A percentile compares a stretch with the other conserved stretches of the same genome.
Evolutionary conservation across 2,113 vertebrate genomes (phyloP).

Genomic region (Prunella himalayana): DNA sequence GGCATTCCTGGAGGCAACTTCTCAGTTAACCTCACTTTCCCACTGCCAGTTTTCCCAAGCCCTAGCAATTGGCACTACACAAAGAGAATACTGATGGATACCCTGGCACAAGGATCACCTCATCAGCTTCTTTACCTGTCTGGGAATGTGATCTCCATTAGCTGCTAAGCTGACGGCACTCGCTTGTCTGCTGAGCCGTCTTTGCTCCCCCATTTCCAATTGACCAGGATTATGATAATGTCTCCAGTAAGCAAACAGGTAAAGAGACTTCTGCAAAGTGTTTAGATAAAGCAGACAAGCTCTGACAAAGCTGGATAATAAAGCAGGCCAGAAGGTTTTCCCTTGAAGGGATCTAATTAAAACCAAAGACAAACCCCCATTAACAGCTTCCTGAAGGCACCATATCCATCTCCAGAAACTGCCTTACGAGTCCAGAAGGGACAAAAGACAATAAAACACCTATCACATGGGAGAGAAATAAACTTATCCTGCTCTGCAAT

Average conservation of each 20-base stretch:
- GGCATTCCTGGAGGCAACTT: not conserved
- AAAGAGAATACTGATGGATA: accelerated
- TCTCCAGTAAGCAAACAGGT: conserved; percentile 51
- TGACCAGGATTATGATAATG: conserved; percentile 61
- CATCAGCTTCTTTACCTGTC: not conserved
- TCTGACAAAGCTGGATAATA: conserved; percentile 68
- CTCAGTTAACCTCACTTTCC: accelerated
- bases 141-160: not conserved
- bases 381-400: conserved; percentile 51
- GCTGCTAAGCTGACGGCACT: not conserved
- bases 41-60: accelerated
- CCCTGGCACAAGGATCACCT: not conserved
- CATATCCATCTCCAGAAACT: conserved; percentile 27
- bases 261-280: conserved; percentile 61
- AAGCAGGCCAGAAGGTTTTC: conserved; percentile 53
- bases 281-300: conserved; percentile 68
- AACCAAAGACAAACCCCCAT: conserved; percentile 63
- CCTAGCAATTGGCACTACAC: not conserved
- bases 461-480: not conserved
- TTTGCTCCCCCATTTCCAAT: conserved; percentile 32
- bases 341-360: conserved; percentile 71
- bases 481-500: not conserved
- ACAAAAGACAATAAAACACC: not conserved
- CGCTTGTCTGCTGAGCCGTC: not conserved
- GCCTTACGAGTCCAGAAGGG: conserved; percentile 5